Base-by-base conservation (phyloP, 2,888 invertebrate genomes). In the Unio pictorum region DNA sequence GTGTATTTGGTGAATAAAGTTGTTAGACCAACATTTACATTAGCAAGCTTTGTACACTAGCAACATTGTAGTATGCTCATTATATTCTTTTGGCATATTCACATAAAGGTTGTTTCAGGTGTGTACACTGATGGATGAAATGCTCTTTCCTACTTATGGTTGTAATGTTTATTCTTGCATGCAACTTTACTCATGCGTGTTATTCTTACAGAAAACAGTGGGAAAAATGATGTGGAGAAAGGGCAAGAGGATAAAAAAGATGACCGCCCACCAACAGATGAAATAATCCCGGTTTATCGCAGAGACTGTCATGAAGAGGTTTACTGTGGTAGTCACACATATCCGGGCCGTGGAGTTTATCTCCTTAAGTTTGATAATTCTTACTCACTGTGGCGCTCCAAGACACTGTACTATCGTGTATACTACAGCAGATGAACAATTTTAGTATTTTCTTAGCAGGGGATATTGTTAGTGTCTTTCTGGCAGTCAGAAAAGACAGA, bases 361-460 rank as follows among this genome's bases (percentile, higher is more conserved):
- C 92, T 99, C 88, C 92, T 99, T 60, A 99, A 99, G 91, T 99
- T 99, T 91, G 99, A 99, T 92, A 99, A 99, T 91, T 97, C 98
- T 1, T 99, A 98, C 90, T 98, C 98, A 68, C 92, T 99, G 81
- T 99, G 99, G 99, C 94, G 99, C 86, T 98, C 98, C 83, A 99
- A 99, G 93, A 98, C 97, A 62, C 93, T 99, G 68, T 99, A 99
- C 91, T 99, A 99, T 91, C 94, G 99, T 91, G 98, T 99, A 66
- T 99, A 98, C 90, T 99, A 99, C 90, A 98, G 89, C 61, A 82
- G 87, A 80, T 89, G 74, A 77, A 69, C 63, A 60, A 26, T 34
- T 26, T 63, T 34, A 64, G n/a, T 67, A 55, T 61, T 54, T 55
- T 67, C 26, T 66, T 26, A 61, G 45, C 57, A 58, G 55, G 2